Evolutionary conservation across 2,888 invertebrate genomes (phyloP).

Genomic region (Acanthosepion lycidas): DNA sequence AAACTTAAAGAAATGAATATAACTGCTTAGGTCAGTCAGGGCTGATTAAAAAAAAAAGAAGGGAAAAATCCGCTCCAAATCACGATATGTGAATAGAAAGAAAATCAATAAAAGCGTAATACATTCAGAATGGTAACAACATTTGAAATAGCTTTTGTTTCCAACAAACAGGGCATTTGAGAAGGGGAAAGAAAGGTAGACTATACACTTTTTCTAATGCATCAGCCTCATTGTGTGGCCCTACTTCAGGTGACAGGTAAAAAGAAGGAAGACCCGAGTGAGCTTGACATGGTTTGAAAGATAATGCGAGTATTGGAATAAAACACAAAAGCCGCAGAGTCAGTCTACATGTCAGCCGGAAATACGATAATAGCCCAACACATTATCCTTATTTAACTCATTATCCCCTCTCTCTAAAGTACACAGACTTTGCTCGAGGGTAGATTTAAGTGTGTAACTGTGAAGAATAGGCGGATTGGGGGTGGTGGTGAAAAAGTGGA

Average conservation of each 20-base stretch:
- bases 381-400: neutral
- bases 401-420: neutral
- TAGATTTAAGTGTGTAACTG: neutral
- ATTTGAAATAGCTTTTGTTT: neutral
- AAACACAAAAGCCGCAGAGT: neutral
- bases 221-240: neutral
- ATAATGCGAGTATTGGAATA: neutral
- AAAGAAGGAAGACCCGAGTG: neutral
- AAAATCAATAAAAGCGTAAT: neutral
- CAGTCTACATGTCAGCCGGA: neutral
- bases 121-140: neutral
- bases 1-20: no score
- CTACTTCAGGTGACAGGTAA: neutral
- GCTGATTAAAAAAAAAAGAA: neutral
- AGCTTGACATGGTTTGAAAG: constrained; percentile 5
- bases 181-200: neutral
- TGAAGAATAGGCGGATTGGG: neutral
- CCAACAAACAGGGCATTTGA: neutral
- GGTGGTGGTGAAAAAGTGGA: no score
- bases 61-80: neutral
- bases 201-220: neutral
- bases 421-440: constrained; percentile 3
- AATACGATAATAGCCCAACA: neutral
- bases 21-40: neutral
- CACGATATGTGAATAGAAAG: neutral